Evolutionary conservation across 2,797 vertebrate genomes (phyloP).

Genomic region (Syngnathus rostellatus): DNA sequence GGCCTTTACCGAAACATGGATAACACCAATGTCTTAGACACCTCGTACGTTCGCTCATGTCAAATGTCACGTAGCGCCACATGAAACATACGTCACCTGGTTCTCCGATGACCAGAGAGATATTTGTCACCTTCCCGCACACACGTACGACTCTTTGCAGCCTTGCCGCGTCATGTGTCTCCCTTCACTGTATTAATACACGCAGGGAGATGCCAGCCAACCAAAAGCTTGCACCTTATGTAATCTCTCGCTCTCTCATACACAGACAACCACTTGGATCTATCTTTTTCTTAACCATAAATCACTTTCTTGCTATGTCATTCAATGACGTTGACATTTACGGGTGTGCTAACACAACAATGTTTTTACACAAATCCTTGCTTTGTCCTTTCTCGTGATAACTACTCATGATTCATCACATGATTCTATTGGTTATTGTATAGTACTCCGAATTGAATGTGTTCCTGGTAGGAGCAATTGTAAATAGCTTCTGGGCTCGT

Average conservation of each 20-base stretch:
- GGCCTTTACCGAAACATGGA: background rate
- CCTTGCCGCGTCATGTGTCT: background rate
- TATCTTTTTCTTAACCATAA: background rate
- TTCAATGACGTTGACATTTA: background rate
- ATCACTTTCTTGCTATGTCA: background rate
- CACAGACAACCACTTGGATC: background rate
- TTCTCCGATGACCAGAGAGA: background rate
- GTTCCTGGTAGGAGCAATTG: background rate
- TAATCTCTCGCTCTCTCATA: background rate
- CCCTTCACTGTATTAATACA: background rate
- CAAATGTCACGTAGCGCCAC: background rate
- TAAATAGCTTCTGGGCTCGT: conserved; percentile 1
- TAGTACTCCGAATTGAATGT: background rate
- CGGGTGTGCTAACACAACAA: background rate
- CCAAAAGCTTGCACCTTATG: background rate
- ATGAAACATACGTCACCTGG: conserved; percentile 2
- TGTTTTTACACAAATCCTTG: background rate
- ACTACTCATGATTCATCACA: background rate
- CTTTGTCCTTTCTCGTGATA: no score
- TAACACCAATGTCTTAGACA: background rate
- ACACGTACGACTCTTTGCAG: background rate
- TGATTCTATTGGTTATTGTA: background rate
- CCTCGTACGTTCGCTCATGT: background rate
- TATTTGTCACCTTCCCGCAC: background rate
- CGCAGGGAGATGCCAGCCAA: background rate